These are phyloP conservation scores for Leucophenga varia DNA, from an alignment of 1,140 invertebrate species.

Conservation along the genomic window DNA sequence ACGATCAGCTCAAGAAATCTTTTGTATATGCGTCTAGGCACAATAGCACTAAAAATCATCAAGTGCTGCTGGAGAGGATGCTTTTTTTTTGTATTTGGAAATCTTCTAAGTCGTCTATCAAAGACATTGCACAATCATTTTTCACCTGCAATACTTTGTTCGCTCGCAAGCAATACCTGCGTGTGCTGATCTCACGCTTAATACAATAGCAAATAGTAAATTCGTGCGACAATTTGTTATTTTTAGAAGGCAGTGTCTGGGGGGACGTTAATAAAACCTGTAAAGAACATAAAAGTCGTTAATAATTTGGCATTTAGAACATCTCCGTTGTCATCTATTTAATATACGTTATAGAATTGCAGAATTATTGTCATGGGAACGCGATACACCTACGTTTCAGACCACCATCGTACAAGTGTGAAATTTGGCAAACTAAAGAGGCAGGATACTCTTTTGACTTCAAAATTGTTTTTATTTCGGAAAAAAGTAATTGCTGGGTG, in stretches of 20 bases:
- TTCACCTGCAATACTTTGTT: slow-evolving; percentile 50
- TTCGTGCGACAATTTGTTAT: slow-evolving; percentile 36
- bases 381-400: slow-evolving; percentile 42
- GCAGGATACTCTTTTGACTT: slow-evolving; percentile 1
- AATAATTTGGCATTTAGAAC: slow-evolving; percentile 19
- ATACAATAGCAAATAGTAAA: too few species aligned
- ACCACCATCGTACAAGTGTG: slow-evolving; percentile 30
- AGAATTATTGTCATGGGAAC: slow-evolving; percentile 51
- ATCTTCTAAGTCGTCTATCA: slow-evolving; percentile 24
- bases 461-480: too few species aligned
- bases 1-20: background rate
- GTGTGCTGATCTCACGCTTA: slow-evolving; percentile 52
- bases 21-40: slow-evolving; percentile 30
- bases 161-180: slow-evolving; percentile 33
- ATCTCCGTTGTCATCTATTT: slow-evolving; percentile 9
- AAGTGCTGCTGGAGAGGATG: slow-evolving; percentile 31
- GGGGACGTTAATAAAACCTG: too few species aligned
- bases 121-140: slow-evolving; percentile 44
- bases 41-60: slow-evolving; percentile 46
- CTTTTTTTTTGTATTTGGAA: slow-evolving; percentile 27
- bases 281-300: too few species aligned
- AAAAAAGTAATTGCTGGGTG: too few species aligned
- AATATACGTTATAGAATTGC: slow-evolving; percentile 34
- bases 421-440: background rate
- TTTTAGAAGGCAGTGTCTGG: too few species aligned